Evolutionary conservation across 2,113 vertebrate species (phyloP), one percentile per base, ranked within the genome.

Genomic region (Camelus dromedarius): DNA sequence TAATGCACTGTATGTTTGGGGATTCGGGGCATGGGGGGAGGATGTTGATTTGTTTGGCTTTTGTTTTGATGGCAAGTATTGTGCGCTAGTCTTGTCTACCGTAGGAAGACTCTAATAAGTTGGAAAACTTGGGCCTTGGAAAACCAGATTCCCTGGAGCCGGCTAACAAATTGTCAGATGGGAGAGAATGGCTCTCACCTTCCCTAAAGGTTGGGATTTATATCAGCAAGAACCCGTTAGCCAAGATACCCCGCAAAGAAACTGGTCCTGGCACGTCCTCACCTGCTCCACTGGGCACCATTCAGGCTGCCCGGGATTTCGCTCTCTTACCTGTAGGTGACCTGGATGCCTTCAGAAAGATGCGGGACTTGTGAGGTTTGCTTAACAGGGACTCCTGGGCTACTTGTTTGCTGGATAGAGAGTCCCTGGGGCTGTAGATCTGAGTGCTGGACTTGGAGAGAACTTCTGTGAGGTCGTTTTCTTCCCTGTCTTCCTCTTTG

Each of bases 401-500:
- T 54, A 30, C 54, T 9, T 96, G 95, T 79, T 89, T 97, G 79
- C 73, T 97, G n/a, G 95, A 85, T 0, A 4, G 2, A 1, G 97
- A 95, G 1, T 96, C 97, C 52, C 2, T 84, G 48, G 48, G 54
- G 35, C 82, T 96, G 2, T 82, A 28, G 10, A 3, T 14, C 66
- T 77, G 96, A 73, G 12, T 86, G 89, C 93, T 97, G 5, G 91
- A 60, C 88, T 84, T 97, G 89, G 94, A 97, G 28, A n/a, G 1
- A 48, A 13, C 2, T 2, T 96, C 94, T 20, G 9, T 12, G 35
- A 75, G 5, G 64, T 38, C 14, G 3, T 1, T 15, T 30, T 95
- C 93, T 4, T 94, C 83, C 93, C 60, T 95, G 56, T 97, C 92
- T 0, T 93, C 96, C 24, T 97, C 86, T 95, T 91, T 48, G 62